Evolutionary conservation across 1,140 invertebrate genomes (phyloP).

Genomic region (Nasonia longicornis): DNA sequence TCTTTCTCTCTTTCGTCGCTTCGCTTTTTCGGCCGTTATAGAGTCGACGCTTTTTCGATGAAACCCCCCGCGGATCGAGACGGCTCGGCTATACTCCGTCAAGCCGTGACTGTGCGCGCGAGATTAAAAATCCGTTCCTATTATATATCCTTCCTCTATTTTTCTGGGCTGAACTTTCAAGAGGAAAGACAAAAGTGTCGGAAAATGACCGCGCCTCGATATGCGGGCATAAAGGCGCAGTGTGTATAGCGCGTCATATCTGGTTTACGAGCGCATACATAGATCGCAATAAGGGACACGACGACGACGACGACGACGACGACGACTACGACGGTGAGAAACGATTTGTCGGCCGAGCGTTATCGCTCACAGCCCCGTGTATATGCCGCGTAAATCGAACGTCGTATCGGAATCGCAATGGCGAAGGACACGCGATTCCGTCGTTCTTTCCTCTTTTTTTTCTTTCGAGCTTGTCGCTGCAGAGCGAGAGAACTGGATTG

Average conservation of each 20-base stretch:
- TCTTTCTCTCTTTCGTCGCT: background rate
- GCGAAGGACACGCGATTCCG: background rate
- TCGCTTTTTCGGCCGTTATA: background rate
- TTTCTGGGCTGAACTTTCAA: background rate
- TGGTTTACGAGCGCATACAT: background rate
- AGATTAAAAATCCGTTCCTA: background rate
- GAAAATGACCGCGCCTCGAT: background rate
- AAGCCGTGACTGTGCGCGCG: background rate
- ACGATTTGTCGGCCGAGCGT: conserved; percentile 28
- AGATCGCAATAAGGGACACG: background rate
- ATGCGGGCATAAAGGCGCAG: background rate
- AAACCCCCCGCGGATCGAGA: background rate
- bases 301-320: background rate
- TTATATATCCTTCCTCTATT: background rate
- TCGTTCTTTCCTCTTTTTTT: background rate
- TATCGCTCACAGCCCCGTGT: background rate
- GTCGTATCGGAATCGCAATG: background rate
- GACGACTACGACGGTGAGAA: background rate
- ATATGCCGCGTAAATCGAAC: background rate
- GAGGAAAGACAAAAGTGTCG: background rate
- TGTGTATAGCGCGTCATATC: background rate
- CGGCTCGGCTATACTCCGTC: background rate
- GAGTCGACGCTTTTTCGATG: background rate
- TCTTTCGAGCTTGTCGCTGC: too few relatives aligned
- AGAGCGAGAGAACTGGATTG: background rate